Conservation (phyloP, 2,113 vertebrate species). For the Notothenia rossii region DNA sequence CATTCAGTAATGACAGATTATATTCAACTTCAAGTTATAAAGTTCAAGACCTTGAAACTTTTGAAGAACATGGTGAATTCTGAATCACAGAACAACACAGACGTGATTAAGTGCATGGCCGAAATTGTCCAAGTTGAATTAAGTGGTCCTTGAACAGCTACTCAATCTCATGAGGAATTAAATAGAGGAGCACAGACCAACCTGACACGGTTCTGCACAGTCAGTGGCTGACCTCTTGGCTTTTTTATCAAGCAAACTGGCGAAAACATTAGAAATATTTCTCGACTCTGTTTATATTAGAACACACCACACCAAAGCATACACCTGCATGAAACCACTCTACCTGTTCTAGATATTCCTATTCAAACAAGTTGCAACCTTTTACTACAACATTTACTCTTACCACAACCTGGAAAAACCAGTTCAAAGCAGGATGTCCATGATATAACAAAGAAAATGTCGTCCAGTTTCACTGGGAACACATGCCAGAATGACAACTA, state of each 20-base stretch:
- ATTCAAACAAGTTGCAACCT: slow-evolving; percentile 33
- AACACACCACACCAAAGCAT: slow-evolving; percentile 30
- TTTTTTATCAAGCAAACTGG: slow-evolving; percentile 31
- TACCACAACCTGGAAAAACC: slow-evolving; percentile 44
- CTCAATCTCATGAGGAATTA: slow-evolving; percentile 53
- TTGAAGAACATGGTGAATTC: slow-evolving; percentile 23
- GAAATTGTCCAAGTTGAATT: slow-evolving; percentile 47
- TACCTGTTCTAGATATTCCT: slow-evolving; percentile 15
- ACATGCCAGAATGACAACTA: slow-evolving; percentile 12
- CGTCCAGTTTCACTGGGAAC: slow-evolving; percentile 26
- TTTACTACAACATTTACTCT: slow-evolving; percentile 7
- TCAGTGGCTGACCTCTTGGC: slow-evolving; percentile 41
- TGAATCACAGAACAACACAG: slow-evolving; percentile 51
- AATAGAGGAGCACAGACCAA: slow-evolving; percentile 57
- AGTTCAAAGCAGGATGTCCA: slow-evolving; percentile 27
- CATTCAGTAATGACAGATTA: slow-evolving; percentile 41
- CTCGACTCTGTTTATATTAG: slow-evolving; percentile 12
- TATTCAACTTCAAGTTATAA: slow-evolving; percentile 29
- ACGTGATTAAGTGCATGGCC: slow-evolving; percentile 55
- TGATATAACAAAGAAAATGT: slow-evolving; percentile 21
- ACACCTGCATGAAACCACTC: slow-evolving; percentile 24
- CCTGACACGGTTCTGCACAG: slow-evolving; percentile 47
- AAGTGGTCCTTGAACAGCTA: slow-evolving; percentile 52
- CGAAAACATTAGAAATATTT: slow-evolving; percentile 34
- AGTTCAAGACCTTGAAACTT: slow-evolving; percentile 54